Evolutionary conservation across 2,888 invertebrate species (phyloP).

Genomic region (Ectemnius lituratus): DNA sequence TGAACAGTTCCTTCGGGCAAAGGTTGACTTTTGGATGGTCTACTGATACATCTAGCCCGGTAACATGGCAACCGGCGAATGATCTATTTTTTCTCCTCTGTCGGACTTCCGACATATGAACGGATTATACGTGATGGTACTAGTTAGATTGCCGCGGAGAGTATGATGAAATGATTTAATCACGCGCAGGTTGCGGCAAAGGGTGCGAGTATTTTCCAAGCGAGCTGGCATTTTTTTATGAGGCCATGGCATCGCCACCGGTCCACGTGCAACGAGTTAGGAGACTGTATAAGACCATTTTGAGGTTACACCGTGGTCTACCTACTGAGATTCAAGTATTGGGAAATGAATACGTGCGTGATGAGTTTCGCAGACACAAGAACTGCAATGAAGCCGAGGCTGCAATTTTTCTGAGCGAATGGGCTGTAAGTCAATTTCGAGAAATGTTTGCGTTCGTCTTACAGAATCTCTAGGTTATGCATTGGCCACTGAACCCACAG

Average conservation of each 20-base stretch:
- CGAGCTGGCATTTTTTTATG: background rate
- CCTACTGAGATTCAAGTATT: conserved; percentile 85
- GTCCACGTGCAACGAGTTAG: conserved; percentile 84
- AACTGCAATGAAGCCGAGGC: conserved; percentile 85
- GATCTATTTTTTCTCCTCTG: background rate
- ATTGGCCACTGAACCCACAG: background rate
- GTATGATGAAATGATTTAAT: background rate
- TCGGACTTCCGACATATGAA: background rate
- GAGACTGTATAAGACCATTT: conserved; percentile 87
- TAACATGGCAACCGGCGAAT: too few species aligned
- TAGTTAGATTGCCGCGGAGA: too few species aligned
- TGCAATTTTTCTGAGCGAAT: conserved; percentile 89
- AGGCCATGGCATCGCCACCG: conserved; percentile 59
- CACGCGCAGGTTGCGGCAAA: background rate
- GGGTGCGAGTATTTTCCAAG: background rate
- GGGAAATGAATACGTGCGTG: conserved; percentile 88
- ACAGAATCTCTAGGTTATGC: conserved; percentile 18
- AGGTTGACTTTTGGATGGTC: too few species aligned
- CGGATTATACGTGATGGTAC: background rate
- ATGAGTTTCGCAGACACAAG: conserved; percentile 92
- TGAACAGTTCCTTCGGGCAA: too few species aligned
- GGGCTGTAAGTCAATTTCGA: conserved; percentile 84
- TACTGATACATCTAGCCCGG: background rate
- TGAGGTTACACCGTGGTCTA: conserved; percentile 87
- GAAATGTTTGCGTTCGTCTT: background rate